Evolutionary conservation across 92 coral and sea anemone species (phyloP).

Genomic region (Bergia sp.): DNA sequence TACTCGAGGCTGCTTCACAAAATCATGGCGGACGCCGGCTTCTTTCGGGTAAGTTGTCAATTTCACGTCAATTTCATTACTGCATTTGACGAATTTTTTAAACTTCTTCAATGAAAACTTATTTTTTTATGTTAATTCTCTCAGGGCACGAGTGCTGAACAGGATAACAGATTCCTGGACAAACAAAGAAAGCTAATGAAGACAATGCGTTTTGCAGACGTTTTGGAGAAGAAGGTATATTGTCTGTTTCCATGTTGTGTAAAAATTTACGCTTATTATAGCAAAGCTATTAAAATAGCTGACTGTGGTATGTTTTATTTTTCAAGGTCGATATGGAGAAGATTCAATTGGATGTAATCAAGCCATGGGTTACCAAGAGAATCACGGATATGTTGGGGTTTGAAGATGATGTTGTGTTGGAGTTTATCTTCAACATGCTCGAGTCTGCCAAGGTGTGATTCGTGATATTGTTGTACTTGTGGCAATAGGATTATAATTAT

Average conservation of each 20-base stretch:
- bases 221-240: conserved; percentile 72
- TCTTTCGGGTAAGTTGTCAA: conserved; percentile 81
- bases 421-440: conserved; percentile 92
- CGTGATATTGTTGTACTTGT: background rate
- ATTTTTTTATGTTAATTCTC: background rate
- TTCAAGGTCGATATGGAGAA: conserved; percentile 94
- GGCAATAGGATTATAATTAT: too few relatives aligned
- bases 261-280: background rate
- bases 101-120: background rate
- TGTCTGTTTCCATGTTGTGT: background rate
- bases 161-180: conserved; percentile 96
- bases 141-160: conserved; percentile 99
- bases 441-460: conserved; percentile 85
- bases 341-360: conserved; percentile 85
- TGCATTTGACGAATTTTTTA: background rate
- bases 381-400: conserved; percentile 89
- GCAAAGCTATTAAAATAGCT: background rate
- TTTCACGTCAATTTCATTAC: background rate
- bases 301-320: conserved; percentile 1
- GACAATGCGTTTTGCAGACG: conserved; percentile 86
- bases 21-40: conserved; percentile 98
- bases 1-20: background rate
- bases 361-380: conserved; percentile 96
- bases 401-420: conserved; percentile 95
- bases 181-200: conserved; percentile 96